Conservation (phyloP, 2,797 vertebrate species). For the Danio tinwini region DNA sequence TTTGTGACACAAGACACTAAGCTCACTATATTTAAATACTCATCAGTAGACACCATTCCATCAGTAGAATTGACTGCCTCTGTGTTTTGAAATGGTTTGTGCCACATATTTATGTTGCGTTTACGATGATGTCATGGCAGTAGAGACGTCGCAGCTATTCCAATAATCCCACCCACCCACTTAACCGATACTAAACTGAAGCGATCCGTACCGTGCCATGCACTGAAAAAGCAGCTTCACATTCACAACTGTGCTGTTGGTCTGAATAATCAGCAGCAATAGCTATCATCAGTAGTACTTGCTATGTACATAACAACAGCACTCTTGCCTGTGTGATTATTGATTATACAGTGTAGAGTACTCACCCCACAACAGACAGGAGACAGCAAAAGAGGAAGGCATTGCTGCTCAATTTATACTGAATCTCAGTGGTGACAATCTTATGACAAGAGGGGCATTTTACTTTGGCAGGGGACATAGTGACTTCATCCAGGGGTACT, state of each 20-base stretch:
- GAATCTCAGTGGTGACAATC: conserved; percentile 62
- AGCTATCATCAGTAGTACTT: background rate
- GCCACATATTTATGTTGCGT: too few relatives aligned
- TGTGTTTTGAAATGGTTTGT: too few relatives aligned
- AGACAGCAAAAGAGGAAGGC: conserved; percentile 62
- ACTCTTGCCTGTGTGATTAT: background rate
- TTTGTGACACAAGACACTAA: too few relatives aligned
- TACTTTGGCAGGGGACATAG: background rate
- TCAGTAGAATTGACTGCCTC: too few relatives aligned
- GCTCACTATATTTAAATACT: too few relatives aligned
- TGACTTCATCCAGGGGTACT: conserved; percentile 51
- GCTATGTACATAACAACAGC: background rate
- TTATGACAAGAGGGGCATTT: conserved; percentile 69
- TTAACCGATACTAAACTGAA: too few relatives aligned
- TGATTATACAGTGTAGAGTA: conserved; percentile 1
- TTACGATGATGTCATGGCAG: too few relatives aligned
- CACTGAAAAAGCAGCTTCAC: background rate
- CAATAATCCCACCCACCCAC: too few relatives aligned
- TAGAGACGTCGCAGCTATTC: too few relatives aligned
- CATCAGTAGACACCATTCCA: too few relatives aligned
- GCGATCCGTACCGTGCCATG: too few relatives aligned
- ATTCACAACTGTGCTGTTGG: background rate
- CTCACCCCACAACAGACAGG: conserved; percentile 64
- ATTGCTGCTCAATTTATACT: conserved; percentile 41
- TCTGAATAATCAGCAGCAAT: background rate